A percentile compares a stretch with the other conserved stretches of the same genome.
Conservation (phyloP, 2,888 invertebrate species). For the Drosophila kanekoi region DNA sequence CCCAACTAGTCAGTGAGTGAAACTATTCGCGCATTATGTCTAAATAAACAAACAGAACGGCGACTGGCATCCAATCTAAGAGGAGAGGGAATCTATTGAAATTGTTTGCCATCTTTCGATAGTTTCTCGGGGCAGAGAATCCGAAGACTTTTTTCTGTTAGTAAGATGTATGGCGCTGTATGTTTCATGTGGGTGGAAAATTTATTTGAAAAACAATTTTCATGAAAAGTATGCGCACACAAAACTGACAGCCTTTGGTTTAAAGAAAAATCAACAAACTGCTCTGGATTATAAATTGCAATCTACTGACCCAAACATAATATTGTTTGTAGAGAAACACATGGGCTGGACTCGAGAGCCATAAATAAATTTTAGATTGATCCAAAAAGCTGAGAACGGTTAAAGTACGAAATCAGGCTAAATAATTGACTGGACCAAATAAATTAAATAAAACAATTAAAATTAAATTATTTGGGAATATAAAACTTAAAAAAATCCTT, state of each 20-base stretch:
- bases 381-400: background rate
- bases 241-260: constrained; percentile 74
- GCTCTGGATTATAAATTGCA: constrained; percentile 69
- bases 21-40: constrained; percentile 80
- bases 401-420: too few species aligned
- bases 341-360: constrained; percentile 42
- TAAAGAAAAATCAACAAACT: constrained; percentile 74
- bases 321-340: constrained; percentile 59
- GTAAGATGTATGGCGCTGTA: constrained; percentile 66
- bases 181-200: constrained; percentile 61
- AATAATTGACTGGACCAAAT: too few species aligned
- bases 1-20: constrained; percentile 66
- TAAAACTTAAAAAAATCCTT: too few species aligned
- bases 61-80: constrained; percentile 43
- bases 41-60: constrained; percentile 73
- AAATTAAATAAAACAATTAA: too few species aligned
- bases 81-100: constrained; percentile 47
- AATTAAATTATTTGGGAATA: too few species aligned
- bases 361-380: constrained; percentile 27
- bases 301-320: constrained; percentile 64
- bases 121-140: constrained; percentile 12
- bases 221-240: constrained; percentile 78
- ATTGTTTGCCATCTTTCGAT: constrained; percentile 47
- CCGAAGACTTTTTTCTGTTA: constrained; percentile 27
- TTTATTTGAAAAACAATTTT: constrained; percentile 80